Percentiles rank a stretch among this genome's conserved stretches.
Evolutionary conservation across 2,113 vertebrate species (phyloP).

Genomic region (Hippoglossus stenolepis): DNA sequence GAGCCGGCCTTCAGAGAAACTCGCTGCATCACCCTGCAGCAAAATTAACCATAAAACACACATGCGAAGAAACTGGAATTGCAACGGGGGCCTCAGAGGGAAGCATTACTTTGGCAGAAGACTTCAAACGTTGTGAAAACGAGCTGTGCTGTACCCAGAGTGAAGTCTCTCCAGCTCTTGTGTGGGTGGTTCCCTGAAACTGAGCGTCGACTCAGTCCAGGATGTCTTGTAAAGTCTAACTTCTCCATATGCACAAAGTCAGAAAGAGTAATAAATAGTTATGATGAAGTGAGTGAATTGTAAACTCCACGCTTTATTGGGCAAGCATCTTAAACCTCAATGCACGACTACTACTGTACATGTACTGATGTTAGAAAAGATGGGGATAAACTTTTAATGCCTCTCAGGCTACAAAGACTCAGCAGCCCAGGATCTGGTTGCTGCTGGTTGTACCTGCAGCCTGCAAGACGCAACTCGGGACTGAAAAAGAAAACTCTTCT

Average conservation of each 20-base stretch:
- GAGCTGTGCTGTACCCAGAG: constrained; percentile 10
- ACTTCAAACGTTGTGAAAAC: constrained; percentile 36
- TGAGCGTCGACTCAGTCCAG: background rate
- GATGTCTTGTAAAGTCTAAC: constrained; percentile 45
- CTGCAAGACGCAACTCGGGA: too few species aligned
- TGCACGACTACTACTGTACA: background rate
- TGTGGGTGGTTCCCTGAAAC: constrained; percentile 44
- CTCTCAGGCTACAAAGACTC: background rate
- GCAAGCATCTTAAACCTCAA: background rate
- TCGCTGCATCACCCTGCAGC: constrained; percentile 40
- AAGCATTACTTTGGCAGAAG: constrained; percentile 13
- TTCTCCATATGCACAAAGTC: constrained; percentile 20
- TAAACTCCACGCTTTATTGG: constrained; percentile 16
- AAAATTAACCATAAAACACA: constrained; percentile 47
- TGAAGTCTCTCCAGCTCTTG: constrained; percentile 39
- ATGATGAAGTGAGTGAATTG: constrained; percentile 21
- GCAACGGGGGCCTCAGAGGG: constrained; percentile 11
- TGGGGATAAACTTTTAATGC: background rate
- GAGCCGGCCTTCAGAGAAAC: constrained; percentile 21
- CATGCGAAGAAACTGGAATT: constrained; percentile 17
- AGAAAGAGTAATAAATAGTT: constrained; percentile 23
- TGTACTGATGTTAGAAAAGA: background rate
- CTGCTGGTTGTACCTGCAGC: too few species aligned
- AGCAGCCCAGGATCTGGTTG: too few species aligned
- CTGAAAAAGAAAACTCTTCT: too few species aligned